Base-by-base conservation (phyloP, 2,113 vertebrate species). In the Sciurus niger region DNA sequence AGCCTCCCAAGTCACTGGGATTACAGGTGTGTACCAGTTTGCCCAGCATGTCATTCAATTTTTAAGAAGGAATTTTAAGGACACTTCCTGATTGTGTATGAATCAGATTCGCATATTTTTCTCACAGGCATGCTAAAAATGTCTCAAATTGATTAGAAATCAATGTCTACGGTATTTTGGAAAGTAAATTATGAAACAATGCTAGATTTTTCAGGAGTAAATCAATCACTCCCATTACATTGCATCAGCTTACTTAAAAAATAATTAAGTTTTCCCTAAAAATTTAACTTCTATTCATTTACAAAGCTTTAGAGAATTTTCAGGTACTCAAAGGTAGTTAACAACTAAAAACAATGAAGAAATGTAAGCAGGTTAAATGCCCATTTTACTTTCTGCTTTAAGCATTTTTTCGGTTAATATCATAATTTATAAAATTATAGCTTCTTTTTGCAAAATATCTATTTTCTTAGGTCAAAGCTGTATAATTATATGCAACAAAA, bases 401-500 rank as follows among this genome's bases (percentile, higher is more conserved):
- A 94, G 14, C 95, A 94, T 18, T 34, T 95, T 58, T 94, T 95
- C 89, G 86, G 63, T 96, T 96, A 97, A 83, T 84, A 34, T 78
- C 67, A 67, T 92, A 97, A 78, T 91, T 97, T 28, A 63, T 63
- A 63, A 28, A 97, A 97, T 97, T 67, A 34, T 46, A 97, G 84
- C 18, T 79, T 95, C 76, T 84, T 93, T 77, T 89, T 92, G 55
- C 32, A 98, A 98, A 94, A 96, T 96, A 77, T 16, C 85, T 84
- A 10, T 84, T 98, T 97, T 97, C 80, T 97, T 86, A 95, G 94
- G 90, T 97, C 92, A 98, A 93, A 97, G 80, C 58, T 83, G 3
- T 89, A 10, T 95, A 98, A 98, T 98, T 97, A 96, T 37, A 97
- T 10, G 8, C 58, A 96, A 97, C 60, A 97, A 96, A 98, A 96